Evolutionary conservation across 2,113 vertebrate genomes (phyloP).

Genomic region (Oryzias celebensis): DNA sequence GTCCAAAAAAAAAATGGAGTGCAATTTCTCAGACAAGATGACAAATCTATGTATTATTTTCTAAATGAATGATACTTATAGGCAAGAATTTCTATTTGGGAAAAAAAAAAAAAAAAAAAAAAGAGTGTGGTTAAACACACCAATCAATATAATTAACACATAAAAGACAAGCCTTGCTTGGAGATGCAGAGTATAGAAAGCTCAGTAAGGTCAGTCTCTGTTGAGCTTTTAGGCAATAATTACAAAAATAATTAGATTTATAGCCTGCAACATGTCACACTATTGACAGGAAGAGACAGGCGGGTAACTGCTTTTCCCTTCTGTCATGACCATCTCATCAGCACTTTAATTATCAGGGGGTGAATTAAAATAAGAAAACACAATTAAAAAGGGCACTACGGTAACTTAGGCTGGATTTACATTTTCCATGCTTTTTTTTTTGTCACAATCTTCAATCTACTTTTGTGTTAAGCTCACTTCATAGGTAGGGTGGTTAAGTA

Average conservation of each 20-base stretch:
- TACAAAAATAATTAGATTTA: slow-evolving; percentile 43
- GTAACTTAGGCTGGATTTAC: not conserved
- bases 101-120: not conserved
- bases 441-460: no score
- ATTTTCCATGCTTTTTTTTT: no score
- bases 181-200: not conserved
- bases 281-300: slow-evolving; percentile 22
- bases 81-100: no score
- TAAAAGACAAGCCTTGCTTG: not conserved
- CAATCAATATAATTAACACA: not conserved
- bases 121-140: slow-evolving; percentile 3
- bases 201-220: slow-evolving; percentile 4
- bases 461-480: no score
- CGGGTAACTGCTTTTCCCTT: slow-evolving; percentile 22
- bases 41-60: no score
- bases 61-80: no score
- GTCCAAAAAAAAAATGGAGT: no score
- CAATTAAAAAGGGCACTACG: slow-evolving; percentile 7
- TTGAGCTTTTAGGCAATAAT: slow-evolving; percentile 37
- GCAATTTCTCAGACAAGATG: no score
- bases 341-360: slow-evolving; percentile 42
- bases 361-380: slow-evolving; percentile 53
- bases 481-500: no score
- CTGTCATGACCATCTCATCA: slow-evolving; percentile 23
- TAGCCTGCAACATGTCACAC: slow-evolving; percentile 23